Evolutionary conservation across 92 coral and sea anemone species (phyloP), one percentile per base, ranked within the genome.

Genomic region (Phymanthus crucifer): DNA sequence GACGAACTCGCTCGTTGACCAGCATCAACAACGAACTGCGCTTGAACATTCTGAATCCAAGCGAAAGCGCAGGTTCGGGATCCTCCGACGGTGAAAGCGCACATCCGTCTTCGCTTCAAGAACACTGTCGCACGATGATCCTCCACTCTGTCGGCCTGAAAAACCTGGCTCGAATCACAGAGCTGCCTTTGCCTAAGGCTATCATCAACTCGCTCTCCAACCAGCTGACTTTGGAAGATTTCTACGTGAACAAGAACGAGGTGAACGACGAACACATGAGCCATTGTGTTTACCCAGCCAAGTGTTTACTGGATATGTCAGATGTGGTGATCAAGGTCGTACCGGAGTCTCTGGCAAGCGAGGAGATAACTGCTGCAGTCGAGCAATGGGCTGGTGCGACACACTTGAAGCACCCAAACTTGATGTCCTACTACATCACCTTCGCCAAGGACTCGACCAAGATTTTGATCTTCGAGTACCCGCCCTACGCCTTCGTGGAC

Each of bases 211-310:
- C 90, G 67, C 84, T 96, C 69, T 88, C 98, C 70, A 92, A 92
- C 35, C 98, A 96, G 71, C 80, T 93, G 72, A 45, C 94, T 6
- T 84, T 90, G 71, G 97, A 96, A 67, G 98, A 96, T 36, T 96
- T 96, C 67, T 96, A 81, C 67, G 93, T 96, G 26, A 91, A 91
- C 75, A 92, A 94, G 32, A 93, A 96, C 71, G 89, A 90, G 37
- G 74, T 96, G 87, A 90, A 89, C 80, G 72, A 91, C 3, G 92
- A 95, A n/a, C 93, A 88, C 76, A 79, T 88, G 73, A 81, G 89
- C 38, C 90, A 93, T 68, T 93, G 98, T 80, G 94, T 96, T 16
- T 96, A 96, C 80, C 99, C 99, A 0, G 99, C 96, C 13, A 94
- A 96, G 85, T 96, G 99, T 40, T 90, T 96, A 29, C 88, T 96